phyloP scores from a whole-genome alignment of 2,113 vertebrate species.

The Pollimyrus isidori region DNA sequence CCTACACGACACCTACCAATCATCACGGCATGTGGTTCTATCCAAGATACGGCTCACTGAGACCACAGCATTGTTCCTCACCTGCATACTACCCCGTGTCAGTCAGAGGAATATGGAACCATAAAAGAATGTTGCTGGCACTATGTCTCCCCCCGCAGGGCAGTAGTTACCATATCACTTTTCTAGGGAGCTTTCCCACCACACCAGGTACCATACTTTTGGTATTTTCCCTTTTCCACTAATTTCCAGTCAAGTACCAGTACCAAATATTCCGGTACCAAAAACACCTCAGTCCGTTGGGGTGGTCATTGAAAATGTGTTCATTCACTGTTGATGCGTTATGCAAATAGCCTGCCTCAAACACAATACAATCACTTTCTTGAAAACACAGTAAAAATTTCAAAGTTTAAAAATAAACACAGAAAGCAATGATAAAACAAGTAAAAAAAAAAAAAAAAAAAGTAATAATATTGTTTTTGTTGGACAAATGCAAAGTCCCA shows the following conservation, averaged over 20 bases:
- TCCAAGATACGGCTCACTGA: background rate
- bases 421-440: background rate
- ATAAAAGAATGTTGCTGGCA: background rate
- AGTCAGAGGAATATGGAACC: background rate
- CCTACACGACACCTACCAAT: background rate
- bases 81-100: background rate
- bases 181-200: background rate
- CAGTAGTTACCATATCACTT: background rate
- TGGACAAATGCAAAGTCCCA: background rate
- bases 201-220: background rate
- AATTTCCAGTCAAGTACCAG: background rate
- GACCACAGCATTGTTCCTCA: background rate
- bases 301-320: background rate
- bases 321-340: background rate
- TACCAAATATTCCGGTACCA: background rate
- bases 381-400: too few species aligned
- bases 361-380: background rate
- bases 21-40: background rate
- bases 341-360: background rate
- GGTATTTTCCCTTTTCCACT: background rate
- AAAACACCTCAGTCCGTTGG: background rate
- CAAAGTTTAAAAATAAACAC: background rate
- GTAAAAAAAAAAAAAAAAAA: background rate
- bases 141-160: background rate
- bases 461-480: background rate